Conservation (phyloP, 2,113 vertebrate species). For the Willisornis vidua region DNA sequence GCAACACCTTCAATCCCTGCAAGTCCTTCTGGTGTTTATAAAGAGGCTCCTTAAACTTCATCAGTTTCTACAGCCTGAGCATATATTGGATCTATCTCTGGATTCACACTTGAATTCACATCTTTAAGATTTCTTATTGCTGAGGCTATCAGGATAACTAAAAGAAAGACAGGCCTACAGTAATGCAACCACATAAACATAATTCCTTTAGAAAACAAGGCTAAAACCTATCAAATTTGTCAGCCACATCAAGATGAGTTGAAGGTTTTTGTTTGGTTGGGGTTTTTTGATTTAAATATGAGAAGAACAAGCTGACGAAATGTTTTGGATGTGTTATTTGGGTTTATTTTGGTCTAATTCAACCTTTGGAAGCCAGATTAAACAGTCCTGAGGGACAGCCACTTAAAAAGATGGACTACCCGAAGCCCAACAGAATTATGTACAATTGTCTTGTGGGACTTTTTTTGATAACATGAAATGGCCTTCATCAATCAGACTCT, state of each 20-base stretch:
- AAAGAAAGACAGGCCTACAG: neutral
- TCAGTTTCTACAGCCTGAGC: neutral
- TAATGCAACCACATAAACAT: neutral
- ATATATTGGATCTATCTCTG: neutral
- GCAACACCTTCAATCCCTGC: neutral
- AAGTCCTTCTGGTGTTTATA: neutral
- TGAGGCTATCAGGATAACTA: neutral
- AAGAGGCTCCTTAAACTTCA: neutral
- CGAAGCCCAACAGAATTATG: neutral
- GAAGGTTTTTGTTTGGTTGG: neutral
- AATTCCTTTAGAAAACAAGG: neutral
- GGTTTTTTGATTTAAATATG: neutral
- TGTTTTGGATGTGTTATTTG: neutral
- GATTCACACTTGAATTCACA: neutral
- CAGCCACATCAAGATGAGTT: neutral
- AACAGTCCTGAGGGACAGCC: conserved; percentile 1
- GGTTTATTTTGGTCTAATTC: neutral
- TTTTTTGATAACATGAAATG: conserved; percentile 13
- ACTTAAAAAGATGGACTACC: conserved; percentile 23
- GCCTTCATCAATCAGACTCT: conserved; percentile 27
- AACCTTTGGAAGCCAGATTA: neutral
- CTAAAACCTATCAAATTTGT: neutral
- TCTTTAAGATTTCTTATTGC: neutral
- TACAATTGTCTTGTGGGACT: conserved; percentile 6
- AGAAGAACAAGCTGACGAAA: neutral